Percentiles rank a stretch among this genome's conserved stretches.
phyloP scores from a whole-genome alignment of 2,797 vertebrate genomes.

The Gymnothorax javanicus region DNA sequence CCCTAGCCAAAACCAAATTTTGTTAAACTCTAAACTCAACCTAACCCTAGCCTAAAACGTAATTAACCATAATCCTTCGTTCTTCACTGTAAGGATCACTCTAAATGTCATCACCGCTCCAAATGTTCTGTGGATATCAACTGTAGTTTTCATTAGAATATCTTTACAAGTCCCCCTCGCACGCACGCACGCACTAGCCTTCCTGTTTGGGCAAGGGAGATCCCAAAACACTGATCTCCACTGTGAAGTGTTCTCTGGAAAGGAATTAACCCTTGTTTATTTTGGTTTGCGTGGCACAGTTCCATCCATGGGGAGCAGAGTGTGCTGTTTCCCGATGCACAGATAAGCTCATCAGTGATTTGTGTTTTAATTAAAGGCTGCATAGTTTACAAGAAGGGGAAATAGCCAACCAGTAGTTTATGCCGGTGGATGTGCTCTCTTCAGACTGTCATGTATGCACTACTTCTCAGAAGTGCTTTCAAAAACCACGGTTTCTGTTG shows the following conservation, averaged over 20 bases:
- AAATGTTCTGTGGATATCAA: too few species aligned
- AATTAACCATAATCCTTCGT: too few species aligned
- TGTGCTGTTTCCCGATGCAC: background rate
- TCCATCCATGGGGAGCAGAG: background rate
- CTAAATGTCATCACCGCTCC: too few species aligned
- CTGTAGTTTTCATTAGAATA: too few species aligned
- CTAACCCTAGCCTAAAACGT: too few species aligned
- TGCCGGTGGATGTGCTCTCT: background rate
- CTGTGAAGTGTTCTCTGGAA: background rate
- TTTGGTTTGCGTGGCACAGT: background rate
- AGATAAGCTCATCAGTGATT: background rate
- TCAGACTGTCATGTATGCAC: background rate
- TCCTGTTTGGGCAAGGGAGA: background rate
- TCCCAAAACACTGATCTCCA: background rate
- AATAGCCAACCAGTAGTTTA: background rate
- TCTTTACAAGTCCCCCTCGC: too few species aligned
- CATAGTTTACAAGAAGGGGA: background rate
- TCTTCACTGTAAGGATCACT: too few species aligned
- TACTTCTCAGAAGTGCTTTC: background rate
- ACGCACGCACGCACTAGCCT: background rate
- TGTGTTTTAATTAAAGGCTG: background rate
- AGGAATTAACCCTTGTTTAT: constrained; percentile 3
- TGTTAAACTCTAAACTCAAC: too few species aligned
- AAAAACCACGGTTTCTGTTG: background rate
- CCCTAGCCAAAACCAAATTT: too few species aligned